Conservation (phyloP, 2,113 vertebrate genomes). For the Opisthocomus hoazin region DNA sequence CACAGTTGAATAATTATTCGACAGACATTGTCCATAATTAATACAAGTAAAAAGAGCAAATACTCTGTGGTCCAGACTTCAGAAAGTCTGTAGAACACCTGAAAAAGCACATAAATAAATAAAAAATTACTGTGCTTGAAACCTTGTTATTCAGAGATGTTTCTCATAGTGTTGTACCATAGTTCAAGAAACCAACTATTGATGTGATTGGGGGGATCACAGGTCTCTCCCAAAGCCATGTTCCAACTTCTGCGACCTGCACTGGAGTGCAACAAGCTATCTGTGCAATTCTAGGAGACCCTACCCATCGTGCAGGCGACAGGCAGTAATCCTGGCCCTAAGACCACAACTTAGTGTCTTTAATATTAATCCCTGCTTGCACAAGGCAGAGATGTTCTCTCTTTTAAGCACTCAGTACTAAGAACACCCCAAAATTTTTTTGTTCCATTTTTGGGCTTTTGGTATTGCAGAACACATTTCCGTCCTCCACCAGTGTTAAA, state of each 20-base stretch:
- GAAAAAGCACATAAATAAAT: background rate
- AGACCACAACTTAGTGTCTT: background rate
- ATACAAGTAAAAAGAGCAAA: background rate
- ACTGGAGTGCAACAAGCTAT: background rate
- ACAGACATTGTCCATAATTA: background rate
- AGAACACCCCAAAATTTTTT: background rate
- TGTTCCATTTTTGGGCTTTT: background rate
- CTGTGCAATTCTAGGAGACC: background rate
- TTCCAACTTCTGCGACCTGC: background rate
- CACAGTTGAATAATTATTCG: background rate
- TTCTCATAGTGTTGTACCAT: background rate
- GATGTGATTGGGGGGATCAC: accelerated
- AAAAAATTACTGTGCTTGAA: background rate
- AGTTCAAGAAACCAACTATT: background rate
- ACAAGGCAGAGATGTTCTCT: background rate
- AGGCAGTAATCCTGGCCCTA: background rate
- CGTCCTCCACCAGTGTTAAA: background rate
- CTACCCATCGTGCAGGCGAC: background rate
- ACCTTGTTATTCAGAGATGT: background rate
- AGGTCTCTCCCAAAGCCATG: background rate
- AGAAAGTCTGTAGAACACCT: background rate
- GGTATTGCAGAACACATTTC: background rate
- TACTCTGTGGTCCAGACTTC: background rate
- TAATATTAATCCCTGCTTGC: slow-evolving; percentile 1
- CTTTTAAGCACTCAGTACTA: background rate